Base-by-base conservation (phyloP, 2,797 vertebrate genomes). In the Clarias pachynema region DNA sequence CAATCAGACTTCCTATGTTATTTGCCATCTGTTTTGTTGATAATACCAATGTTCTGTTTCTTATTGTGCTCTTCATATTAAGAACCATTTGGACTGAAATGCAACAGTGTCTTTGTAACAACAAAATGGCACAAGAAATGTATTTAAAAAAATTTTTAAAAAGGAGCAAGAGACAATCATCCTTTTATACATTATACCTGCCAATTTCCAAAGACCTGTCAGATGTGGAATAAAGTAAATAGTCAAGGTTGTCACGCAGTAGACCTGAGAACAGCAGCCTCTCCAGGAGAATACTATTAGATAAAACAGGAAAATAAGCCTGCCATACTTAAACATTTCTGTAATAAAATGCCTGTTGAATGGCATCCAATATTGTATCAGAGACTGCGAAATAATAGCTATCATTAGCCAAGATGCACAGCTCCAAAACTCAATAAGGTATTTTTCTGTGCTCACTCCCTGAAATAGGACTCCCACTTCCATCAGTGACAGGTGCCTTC, bases 381-480 rank as follows among this genome's bases (percentile, higher is more conserved):
- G 5, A 14, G 26, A 44, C 18, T 49, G 56, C 40, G 34, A 70
- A 83, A 82, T 82, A 78, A 84, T 73, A 79, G 44, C 79, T 70
- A 20, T 77, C 81, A 72, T 81, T 87, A 78, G 60, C 69, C 72
- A 65, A 63, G 20, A 73, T 29, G 83, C 84, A 78, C 10, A 65
- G 72, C 75, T 68, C 24, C 79, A 69, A 62, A 82, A 62, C 37
- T 79, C 59, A 22, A 86, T 84, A 85, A 89, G 40, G 63, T 86
- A 86, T 83, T 86, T 44, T 79, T 73, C 14, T 75, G 60, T 34
- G 75, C 83, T 79, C 84, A 72, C 49, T 26, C 40, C 65, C 14
- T 66, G 79, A 72, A 60, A 82, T 59, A 57, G 15, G 24, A 10
- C 53, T 59, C 65, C 80, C 77, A 16, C 29, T 66, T 85, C 82